These are phyloP conservation scores for Serilophus lunatus DNA, from an alignment of 2,113 vertebrate genomes.

Conservation along the genomic window DNA sequence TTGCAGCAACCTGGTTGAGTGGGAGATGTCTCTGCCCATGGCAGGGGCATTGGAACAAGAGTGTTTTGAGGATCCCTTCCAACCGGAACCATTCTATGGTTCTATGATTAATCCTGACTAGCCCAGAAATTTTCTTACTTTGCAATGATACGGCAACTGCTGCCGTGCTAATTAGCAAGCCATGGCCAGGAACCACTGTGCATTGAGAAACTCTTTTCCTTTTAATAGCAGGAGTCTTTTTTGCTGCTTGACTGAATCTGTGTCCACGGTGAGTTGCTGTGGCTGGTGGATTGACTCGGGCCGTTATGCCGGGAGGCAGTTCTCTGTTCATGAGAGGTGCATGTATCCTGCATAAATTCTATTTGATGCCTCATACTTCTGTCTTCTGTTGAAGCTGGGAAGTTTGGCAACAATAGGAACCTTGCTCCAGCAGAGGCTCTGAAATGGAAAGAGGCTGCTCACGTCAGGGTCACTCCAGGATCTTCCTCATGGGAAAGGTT, in stretches of 20 bases:
- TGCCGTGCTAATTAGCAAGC: not conserved
- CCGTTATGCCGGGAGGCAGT: fast-evolving
- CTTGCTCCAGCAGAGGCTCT: not conserved
- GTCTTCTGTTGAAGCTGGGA: not conserved
- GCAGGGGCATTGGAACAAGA: not conserved
- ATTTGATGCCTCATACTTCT: not conserved
- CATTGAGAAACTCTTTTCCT: not conserved
- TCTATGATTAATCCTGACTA: not conserved
- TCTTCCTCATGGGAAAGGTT: not conserved
- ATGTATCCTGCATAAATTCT: not conserved
- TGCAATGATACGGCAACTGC: not conserved
- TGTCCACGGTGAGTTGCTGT: not conserved
- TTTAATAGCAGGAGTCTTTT: not conserved
- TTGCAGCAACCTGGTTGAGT: not conserved
- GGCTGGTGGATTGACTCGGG: not conserved
- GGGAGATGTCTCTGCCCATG: not conserved
- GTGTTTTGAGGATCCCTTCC: not conserved
- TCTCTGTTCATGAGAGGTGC: not conserved
- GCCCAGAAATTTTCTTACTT: not conserved
- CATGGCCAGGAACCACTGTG: not conserved
- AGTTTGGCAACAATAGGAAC: not conserved
- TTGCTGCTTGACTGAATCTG: not conserved
- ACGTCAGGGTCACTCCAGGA: not conserved
- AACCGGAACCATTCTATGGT: not conserved
- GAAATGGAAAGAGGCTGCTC: not conserved